Evolutionary conservation across 2,888 invertebrate species (phyloP).

Genomic region (Agriopis marginaria): DNA sequence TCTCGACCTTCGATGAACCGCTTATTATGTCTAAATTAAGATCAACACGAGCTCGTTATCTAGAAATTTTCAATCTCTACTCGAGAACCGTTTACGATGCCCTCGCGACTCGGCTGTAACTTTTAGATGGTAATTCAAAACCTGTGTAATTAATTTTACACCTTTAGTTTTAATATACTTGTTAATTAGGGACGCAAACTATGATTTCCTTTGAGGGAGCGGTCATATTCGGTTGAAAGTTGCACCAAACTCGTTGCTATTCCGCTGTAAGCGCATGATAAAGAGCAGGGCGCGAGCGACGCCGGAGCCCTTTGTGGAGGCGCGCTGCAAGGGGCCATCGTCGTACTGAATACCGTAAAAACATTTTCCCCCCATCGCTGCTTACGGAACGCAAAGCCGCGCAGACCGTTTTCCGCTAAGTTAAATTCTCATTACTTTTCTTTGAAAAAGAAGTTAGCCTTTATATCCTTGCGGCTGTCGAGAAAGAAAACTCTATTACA

Average conservation of each 20-base stretch:
- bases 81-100: slow-evolving; percentile 32
- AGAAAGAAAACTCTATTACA: slow-evolving; percentile 79
- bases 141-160: slow-evolving; percentile 47
- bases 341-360: slow-evolving; percentile 73
- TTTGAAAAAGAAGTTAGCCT: slow-evolving; percentile 79
- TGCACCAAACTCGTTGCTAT: slow-evolving; percentile 70
- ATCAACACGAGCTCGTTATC: slow-evolving; percentile 51
- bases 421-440: slow-evolving; percentile 84
- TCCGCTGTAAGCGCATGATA: slow-evolving; percentile 71
- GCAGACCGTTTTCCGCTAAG: slow-evolving; percentile 79
- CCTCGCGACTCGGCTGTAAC: slow-evolving; percentile 24
- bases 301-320: slow-evolving; percentile 66
- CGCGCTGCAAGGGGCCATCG: slow-evolving; percentile 62
- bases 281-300: slow-evolving; percentile 62
- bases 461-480: slow-evolving; percentile 72
- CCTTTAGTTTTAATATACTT: slow-evolving; percentile 56
- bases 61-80: slow-evolving; percentile 39
- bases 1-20: slow-evolving; percentile 61
- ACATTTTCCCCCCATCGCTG: slow-evolving; percentile 68
- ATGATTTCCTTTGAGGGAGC: slow-evolving; percentile 65
- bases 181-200: slow-evolving; percentile 65
- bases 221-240: slow-evolving; percentile 64
- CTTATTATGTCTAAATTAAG: slow-evolving; percentile 68
- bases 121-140: slow-evolving; percentile 30
- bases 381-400: slow-evolving; percentile 63